Base-by-base conservation (phyloP, 2,888 invertebrate genomes). In the Teinopalpus imperialis region DNA sequence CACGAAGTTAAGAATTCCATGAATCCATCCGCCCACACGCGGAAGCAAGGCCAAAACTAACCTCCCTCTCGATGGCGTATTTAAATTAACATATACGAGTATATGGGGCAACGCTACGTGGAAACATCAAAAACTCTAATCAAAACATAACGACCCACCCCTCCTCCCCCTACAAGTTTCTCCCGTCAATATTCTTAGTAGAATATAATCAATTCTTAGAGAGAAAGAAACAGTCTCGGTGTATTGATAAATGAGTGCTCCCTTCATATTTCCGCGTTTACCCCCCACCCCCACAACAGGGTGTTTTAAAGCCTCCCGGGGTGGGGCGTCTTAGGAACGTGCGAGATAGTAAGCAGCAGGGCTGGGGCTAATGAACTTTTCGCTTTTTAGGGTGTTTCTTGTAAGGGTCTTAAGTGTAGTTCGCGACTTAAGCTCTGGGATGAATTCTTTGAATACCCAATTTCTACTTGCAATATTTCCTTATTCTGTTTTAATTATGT, bases 231-330 rank as follows among this genome's bases (percentile, higher is more conserved):
- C 87, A 86, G 85, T 86, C 81, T 72, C 76, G 62, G 61, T 82
- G 85, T 88, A 88, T 88, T 88, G 88, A 88, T 88, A 88, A 88
- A 88, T 88, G 87, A 87, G 86, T 61, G 65, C 81, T 78, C 86
- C 86, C 86, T 85, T 87, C 87, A 87, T 87, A 87, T 87, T 87
- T 87, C 85, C 86, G 82, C 78, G 78, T 78, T 54, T 18, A 12
- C 41, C 26, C 26, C 36, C 39, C 53, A 53, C 54, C 58, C 64
- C 67, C 61, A 66, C 55, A 52, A 42, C 48, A 53, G 60, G 63
- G 71, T 61, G 59, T 62, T 56, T 59, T 66, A 59, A 59, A 63
- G 61, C 63, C 66, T 71, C 69, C 67, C 54, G 48, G 41, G 63
- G 71, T 69, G 71, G 56, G 52, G 61, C 73, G 81, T 85, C 86